Percentiles rank a stretch among this genome's conserved stretches.
Evolutionary conservation across 2,888 invertebrate genomes (phyloP).

Genomic region (Lasioglossum marginatum): DNA sequence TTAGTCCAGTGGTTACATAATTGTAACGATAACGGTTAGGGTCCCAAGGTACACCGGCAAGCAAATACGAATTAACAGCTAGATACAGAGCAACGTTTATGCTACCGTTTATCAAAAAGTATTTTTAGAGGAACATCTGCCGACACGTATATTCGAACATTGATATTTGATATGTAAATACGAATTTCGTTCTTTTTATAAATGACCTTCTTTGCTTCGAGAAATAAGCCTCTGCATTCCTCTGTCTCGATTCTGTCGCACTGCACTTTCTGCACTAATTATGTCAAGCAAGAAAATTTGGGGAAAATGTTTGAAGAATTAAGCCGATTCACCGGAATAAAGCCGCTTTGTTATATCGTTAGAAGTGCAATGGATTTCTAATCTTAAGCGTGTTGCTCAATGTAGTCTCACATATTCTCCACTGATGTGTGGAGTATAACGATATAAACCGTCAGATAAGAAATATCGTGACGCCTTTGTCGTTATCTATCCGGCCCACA

Average conservation of each 20-base stretch:
- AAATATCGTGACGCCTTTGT: not conserved
- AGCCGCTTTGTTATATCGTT: not conserved
- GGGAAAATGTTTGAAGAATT: not conserved
- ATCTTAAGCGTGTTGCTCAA: constrained; percentile 10
- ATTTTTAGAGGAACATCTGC: constrained; percentile 33
- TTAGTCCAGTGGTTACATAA: constrained; percentile 16
- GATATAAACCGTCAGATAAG: constrained; percentile 31
- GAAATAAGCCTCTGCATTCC: not conserved
- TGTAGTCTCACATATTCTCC: not conserved
- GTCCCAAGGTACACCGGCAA: not conserved
- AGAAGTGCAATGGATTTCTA: not conserved
- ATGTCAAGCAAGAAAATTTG: not conserved
- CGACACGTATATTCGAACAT: not conserved
- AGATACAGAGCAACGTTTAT: not conserved
- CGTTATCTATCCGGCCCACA: constrained; percentile 30
- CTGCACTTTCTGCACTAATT: not conserved
- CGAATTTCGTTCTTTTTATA: constrained; percentile 15
- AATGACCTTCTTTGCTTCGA: constrained; percentile 6
- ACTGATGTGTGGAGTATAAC: not conserved
- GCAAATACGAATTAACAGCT: not conserved
- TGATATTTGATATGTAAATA: constrained; percentile 3
- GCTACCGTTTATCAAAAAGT: constrained; percentile 15
- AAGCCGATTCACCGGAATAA: not conserved
- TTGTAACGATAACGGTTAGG: constrained; percentile 12
- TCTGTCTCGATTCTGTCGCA: not conserved